Conservation (phyloP, 2,797 vertebrate species). For the Neosalanx taihuensis region DNA sequence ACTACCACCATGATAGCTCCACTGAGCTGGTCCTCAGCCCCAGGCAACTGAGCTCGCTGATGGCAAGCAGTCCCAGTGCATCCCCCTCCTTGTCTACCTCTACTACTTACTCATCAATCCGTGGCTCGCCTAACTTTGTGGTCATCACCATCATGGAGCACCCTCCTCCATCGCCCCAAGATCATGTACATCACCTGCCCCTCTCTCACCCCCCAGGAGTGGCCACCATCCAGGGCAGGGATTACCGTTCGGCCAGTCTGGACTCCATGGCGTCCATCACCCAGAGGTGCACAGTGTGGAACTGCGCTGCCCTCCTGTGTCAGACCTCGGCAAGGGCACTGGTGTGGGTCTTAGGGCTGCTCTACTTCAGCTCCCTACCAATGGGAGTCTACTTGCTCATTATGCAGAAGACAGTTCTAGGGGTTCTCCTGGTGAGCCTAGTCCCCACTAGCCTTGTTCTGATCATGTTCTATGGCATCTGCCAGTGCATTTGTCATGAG, state of each 20-base stretch:
- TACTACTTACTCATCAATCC: conserved; percentile 68
- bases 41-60: conserved; percentile 79
- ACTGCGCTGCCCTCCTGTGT: conserved; percentile 85
- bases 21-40: conserved; percentile 87
- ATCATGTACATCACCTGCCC: conserved; percentile 22
- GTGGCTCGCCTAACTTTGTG: conserved; percentile 84
- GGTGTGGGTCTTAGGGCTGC: conserved; percentile 88
- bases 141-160: conserved; percentile 96
- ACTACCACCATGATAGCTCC: conserved; percentile 64
- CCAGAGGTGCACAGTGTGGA: conserved; percentile 88
- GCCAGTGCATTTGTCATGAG: conserved; percentile 91
- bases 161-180: conserved; percentile 64
- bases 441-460: conserved; percentile 90
- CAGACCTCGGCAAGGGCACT: conserved; percentile 85
- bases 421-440: conserved; percentile 91
- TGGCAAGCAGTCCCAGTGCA: conserved; percentile 69
- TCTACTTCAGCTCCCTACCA: conserved; percentile 95
- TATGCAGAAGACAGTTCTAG: conserved; percentile 87
- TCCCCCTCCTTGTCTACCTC: conserved; percentile 54
- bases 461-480: conserved; percentile 92
- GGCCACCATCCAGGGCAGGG: conserved; percentile 66
- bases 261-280: conserved; percentile 86
- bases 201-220: not conserved
- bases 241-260: conserved; percentile 81
- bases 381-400: conserved; percentile 94